Evolutionary conservation across 2,888 invertebrate genomes (phyloP), one percentile per base, ranked within the genome.

Genomic region (Caenorhabditis angaria): DNA sequence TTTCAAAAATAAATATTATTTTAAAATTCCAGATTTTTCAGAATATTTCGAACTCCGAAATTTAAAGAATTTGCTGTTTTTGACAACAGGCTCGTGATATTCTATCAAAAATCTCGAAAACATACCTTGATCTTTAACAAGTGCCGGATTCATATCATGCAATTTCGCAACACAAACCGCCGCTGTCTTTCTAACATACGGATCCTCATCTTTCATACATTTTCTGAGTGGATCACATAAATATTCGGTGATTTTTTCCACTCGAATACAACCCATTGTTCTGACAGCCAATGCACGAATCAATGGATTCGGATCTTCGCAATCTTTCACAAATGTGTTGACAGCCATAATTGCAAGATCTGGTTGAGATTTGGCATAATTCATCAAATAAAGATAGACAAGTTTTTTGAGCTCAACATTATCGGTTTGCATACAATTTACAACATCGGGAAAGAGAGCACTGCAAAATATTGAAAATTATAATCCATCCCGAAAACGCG

Each of bases 331-430:
- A 90, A 99, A 99, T 8, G 99, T 99, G 90, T 99, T 99, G 68
- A 99, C 99, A 14, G 99, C 99, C 97, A 99, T 97, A 74, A 99
- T 99, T 64, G 99, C 99, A 94, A 97, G 95, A 88, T 99, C 99
- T 0, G 99, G 99, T 89, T 99, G 99, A 62, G 95, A 96, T 89
- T 99, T 99, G 63, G 99, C 99, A 89, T 99, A 99, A 89, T 99
- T 99, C 99, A 99, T 99, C 84, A 99, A 90, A 88, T 99, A 99
- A 61, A 99, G 90, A 89, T 99, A 99, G 1, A 99, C 99, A 59
- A 99, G 90, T 88, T 99, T 99, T 90, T 99, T 99, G 83, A 99
- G 89, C 89, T 99, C 99, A 88, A 99, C 90, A 89, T 99, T 99
- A 88, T 99, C 99, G 0, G 99, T 99, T 90, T 99, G 99, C 97